A percentile compares a stretch with the other conserved stretches of the same genome.
Conservation (phyloP, 2,888 invertebrate genomes). For the Dermolepida albohirtum region DNA sequence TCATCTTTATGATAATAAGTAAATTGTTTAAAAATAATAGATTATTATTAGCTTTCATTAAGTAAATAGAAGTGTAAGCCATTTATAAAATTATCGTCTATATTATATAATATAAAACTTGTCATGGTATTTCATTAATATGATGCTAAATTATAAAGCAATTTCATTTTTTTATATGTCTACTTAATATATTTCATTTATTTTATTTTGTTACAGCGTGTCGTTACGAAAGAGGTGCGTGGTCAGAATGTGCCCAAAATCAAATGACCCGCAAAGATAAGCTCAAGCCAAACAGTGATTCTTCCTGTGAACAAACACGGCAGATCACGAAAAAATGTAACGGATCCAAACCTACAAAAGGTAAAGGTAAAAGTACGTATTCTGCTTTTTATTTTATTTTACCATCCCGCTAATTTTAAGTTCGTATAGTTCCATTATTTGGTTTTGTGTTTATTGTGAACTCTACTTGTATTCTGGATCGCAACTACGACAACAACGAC, state of each 20-base stretch:
- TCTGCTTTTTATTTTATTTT: slow-evolving; percentile 42
- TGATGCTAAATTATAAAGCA: no score
- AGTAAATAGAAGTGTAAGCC: no score
- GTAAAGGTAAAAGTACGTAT: slow-evolving; percentile 64
- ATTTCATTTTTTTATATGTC: no score
- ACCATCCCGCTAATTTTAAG: slow-evolving; percentile 14
- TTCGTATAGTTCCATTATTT: slow-evolving; percentile 9
- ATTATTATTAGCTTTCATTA: no score
- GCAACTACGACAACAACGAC: not conserved
- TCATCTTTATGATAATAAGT: no score
- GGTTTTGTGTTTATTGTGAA: not conserved
- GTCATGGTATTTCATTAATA: no score
- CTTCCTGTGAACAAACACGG: slow-evolving; percentile 84
- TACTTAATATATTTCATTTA: slow-evolving; percentile 18
- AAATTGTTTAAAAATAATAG: no score
- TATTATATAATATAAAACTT: no score
- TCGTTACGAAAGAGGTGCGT: slow-evolving; percentile 89
- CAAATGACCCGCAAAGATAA: slow-evolving; percentile 87
- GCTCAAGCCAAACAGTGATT: slow-evolving; percentile 84
- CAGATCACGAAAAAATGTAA: slow-evolving; percentile 88
- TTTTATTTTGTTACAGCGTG: slow-evolving; percentile 72
- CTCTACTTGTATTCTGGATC: not conserved
- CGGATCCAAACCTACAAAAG: slow-evolving; percentile 73
- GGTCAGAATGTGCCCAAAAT: slow-evolving; percentile 86
- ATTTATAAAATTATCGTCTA: no score